These are phyloP conservation scores for Pipistrellus kuhlii DNA, from an alignment of 2,797 vertebrate genomes.

Conservation along the genomic window DNA sequence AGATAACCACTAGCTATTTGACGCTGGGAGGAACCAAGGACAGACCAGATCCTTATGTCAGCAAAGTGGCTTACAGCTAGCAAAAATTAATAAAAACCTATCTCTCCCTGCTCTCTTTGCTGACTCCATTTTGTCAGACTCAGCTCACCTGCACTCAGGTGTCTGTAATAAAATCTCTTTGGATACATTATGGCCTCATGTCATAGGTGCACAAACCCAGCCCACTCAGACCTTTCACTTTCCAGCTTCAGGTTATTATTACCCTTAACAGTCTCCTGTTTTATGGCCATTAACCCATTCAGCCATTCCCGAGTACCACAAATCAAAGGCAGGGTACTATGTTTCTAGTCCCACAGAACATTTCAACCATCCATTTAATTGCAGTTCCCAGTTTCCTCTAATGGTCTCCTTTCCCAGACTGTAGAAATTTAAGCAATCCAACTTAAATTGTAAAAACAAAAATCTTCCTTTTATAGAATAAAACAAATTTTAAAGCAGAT, in stretches of 20 bases:
- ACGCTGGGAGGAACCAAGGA: no score
- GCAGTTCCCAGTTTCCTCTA: not conserved
- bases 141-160: no score
- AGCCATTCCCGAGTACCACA: not conserved
- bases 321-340: not conserved
- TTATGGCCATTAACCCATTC: not conserved
- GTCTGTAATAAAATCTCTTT: no score
- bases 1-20: no score
- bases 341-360: not conserved
- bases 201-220: no score
- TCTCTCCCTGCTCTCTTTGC: no score
- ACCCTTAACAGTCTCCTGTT: not conserved
- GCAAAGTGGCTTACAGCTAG: no score
- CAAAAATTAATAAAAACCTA: no score
- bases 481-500: slow-evolving; percentile 9
- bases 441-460: not conserved
- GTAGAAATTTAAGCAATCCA: not conserved
- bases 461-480: not conserved
- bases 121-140: no score
- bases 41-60: no score
- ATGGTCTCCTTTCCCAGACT: not conserved
- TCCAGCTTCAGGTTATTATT: not conserved
- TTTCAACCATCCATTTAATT: not conserved
- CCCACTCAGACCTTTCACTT: not conserved
- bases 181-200: no score